Evolutionary conservation across 2,888 invertebrate species (phyloP), one percentile per base, ranked within the genome.

Genomic region (Nomada ferruginata): DNA sequence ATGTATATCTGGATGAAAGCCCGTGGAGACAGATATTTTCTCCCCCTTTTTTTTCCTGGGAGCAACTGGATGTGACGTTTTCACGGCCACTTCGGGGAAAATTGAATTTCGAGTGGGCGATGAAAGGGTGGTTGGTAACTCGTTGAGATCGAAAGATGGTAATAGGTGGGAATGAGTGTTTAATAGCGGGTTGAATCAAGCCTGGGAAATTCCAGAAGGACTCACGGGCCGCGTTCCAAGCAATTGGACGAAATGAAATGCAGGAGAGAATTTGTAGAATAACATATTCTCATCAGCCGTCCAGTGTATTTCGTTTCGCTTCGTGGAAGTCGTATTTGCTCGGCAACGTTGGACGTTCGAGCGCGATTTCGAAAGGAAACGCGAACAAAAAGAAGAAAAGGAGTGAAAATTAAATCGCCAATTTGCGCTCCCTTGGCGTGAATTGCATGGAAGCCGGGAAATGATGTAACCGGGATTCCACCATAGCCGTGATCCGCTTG

Each of bases 401-500:
- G 36, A 36, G 36, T 7, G 36, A 23, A 26, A 13, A 70, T 70
- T 36, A 71, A 52, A 65, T 47, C 52, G 36, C 13, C 29, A 73
- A 73, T 73, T 73, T 47, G 29, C 29, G 18, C 20, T n/a, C 53
- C n/a, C 61, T 23, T 7, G 13, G 26, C n/a, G n/a, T 26, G 71
- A 42, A 63, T 63, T 23, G 47, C 53, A 20, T 26, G 66, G 69
- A 73, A 60, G 71, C 63, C 63, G 74, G 70, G 42, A 69, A 68
- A 68, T 82, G 59, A 76, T 63, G 76, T 65, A 82, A 82, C 76
- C 47, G 36, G n/a, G 26, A 61, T 81, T 76, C 68, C 64, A 26
- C 36, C 23, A 50, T 63, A 23, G 44, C 18, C 50, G 20, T 36
- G 61, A 76, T 65, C 36, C 15, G 50, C 26, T 11, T 50, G 52